phyloP scores from a whole-genome alignment of 2,113 vertebrate species.

The Austrofundulus limnaeus region DNA sequence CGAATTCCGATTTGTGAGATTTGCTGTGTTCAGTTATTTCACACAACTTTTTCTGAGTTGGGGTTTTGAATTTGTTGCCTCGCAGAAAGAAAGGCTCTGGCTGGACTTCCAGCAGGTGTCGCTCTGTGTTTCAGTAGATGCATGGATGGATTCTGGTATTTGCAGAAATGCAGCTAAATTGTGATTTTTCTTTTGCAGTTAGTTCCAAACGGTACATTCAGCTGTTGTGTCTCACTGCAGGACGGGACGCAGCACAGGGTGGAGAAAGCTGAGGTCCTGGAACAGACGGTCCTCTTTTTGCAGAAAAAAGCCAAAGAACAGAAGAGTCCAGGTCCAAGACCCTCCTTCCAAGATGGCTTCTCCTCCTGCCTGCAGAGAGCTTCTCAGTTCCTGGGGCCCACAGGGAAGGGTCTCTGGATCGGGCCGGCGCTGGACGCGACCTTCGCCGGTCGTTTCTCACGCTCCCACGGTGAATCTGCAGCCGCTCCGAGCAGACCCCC shows the following conservation, averaged over 20 bases:
- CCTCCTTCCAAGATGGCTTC: slow-evolving; percentile 67
- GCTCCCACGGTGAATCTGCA: slow-evolving; percentile 8
- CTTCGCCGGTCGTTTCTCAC: slow-evolving; percentile 5
- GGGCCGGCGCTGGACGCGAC: slow-evolving; percentile 25
- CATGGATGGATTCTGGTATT: no score
- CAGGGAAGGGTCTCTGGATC: slow-evolving; percentile 46
- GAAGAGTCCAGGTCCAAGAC: slow-evolving; percentile 19
- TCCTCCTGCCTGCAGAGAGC: slow-evolving; percentile 69
- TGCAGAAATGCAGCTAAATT: no score
- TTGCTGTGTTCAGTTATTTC: no score
- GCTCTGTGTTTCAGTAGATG: background rate
- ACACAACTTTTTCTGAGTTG: no score
- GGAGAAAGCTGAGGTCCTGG: slow-evolving; percentile 78
- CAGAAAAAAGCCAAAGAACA: slow-evolving; percentile 23
- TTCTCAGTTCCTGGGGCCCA: slow-evolving; percentile 59
- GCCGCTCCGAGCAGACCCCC: background rate
- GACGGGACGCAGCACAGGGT: slow-evolving; percentile 75
- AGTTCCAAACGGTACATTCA: no score
- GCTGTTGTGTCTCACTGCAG: slow-evolving; percentile 53
- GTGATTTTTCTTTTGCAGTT: no score
- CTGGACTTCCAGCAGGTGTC: no score
- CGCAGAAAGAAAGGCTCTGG: no score
- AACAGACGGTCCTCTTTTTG: slow-evolving; percentile 73
- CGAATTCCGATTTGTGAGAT: no score
- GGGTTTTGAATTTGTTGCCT: no score